These are phyloP conservation scores for Plestiodon gilberti DNA, from an alignment of 2,113 vertebrate genomes.

Conservation along the genomic window DNA sequence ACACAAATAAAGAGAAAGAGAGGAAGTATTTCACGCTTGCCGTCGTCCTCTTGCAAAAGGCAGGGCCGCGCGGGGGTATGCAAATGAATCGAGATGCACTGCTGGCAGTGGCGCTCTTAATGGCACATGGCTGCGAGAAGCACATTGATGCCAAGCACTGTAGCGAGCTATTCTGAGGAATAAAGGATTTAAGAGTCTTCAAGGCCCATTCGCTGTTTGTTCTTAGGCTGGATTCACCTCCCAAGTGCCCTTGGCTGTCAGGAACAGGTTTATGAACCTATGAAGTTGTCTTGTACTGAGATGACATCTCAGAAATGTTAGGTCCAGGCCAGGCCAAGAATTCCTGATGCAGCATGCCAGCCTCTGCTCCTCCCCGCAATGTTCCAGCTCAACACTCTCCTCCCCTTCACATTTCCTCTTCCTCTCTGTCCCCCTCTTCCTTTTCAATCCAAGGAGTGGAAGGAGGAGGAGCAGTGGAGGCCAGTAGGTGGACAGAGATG, in stretches of 20 bases:
- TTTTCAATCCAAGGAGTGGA: too few species aligned
- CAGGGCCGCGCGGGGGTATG: slow-evolving; percentile 27
- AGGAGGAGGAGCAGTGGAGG: too few species aligned
- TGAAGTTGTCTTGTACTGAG: too few species aligned
- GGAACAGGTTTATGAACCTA: background rate
- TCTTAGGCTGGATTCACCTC: too few species aligned
- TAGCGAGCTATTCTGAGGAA: slow-evolving; percentile 40
- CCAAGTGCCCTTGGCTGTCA: background rate
- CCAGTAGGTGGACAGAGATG: too few species aligned
- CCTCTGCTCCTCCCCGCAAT: too few species aligned
- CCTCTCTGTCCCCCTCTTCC: too few species aligned
- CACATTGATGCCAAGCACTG: slow-evolving; percentile 47
- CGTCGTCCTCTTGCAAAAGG: slow-evolving; percentile 28
- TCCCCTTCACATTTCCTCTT: too few species aligned
- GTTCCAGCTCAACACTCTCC: too few species aligned
- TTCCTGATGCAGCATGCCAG: too few species aligned
- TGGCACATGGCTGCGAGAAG: slow-evolving; percentile 26
- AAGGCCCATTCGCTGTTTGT: background rate
- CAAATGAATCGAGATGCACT: slow-evolving; percentile 28
- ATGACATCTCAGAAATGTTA: too few species aligned
- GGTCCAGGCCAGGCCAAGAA: too few species aligned
- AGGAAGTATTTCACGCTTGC: slow-evolving; percentile 59
- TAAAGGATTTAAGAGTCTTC: background rate
- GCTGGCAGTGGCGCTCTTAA: slow-evolving; percentile 56
- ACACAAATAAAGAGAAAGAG: slow-evolving; percentile 29